These are phyloP conservation scores for Brachylomia viminalis DNA, from an alignment of 2,888 invertebrate genomes.

Conservation along the genomic window DNA sequence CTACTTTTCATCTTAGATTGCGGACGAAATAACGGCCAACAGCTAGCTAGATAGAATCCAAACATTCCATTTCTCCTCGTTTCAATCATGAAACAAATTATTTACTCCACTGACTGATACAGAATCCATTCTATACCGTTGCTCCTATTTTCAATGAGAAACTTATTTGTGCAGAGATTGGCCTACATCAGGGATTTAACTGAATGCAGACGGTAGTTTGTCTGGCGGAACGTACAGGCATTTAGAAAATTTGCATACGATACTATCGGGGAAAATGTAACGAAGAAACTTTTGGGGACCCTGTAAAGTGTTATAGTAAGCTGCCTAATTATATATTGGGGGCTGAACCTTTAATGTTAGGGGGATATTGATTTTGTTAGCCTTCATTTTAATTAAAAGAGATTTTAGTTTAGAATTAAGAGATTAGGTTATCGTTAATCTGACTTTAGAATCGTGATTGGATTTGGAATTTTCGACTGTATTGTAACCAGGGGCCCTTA, in stretches of 20 bases:
- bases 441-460: constrained; percentile 21
- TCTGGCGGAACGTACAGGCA: constrained; percentile 68
- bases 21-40: no score
- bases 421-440: constrained; percentile 45
- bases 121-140: constrained; percentile 25
- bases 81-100: constrained; percentile 46
- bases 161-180: constrained; percentile 74
- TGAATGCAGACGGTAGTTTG: constrained; percentile 75
- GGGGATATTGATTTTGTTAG: constrained; percentile 50
- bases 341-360: constrained; percentile 40
- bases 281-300: constrained; percentile 77
- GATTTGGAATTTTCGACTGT: constrained; percentile 8
- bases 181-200: constrained; percentile 78
- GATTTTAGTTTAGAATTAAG: constrained; percentile 52
- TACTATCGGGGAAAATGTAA: constrained; percentile 78
- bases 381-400: constrained; percentile 58
- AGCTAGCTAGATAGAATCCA: constrained; percentile 3
- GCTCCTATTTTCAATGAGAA: constrained; percentile 63
- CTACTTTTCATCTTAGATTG: no score
- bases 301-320: constrained; percentile 68
- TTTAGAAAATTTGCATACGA: constrained; percentile 85
- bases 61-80: constrained; percentile 12
- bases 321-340: constrained; percentile 63
- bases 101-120: constrained; percentile 38
- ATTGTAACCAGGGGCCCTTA: not conserved